Evolutionary conservation across 2,888 invertebrate genomes (phyloP).

Genomic region (Hirtodrosophila histrioides): DNA sequence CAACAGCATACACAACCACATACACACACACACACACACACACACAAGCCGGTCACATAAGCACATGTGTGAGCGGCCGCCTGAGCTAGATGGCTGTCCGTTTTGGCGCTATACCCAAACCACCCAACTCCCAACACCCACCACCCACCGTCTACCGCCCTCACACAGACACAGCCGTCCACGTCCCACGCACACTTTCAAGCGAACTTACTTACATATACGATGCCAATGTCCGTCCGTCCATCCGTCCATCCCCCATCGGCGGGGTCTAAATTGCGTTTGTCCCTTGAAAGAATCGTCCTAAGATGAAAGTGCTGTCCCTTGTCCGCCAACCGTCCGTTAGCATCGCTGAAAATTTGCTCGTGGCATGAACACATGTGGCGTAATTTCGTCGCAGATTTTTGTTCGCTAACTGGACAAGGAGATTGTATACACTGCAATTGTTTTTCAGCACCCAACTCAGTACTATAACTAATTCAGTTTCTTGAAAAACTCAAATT

Average conservation of each 20-base stretch:
- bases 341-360: conserved; percentile 80
- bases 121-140: conserved; percentile 26
- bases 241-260: conserved; percentile 63
- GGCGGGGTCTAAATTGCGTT: conserved; percentile 73
- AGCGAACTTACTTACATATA: conserved; percentile 68
- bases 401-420: conserved; percentile 80
- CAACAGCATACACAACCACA: conserved; percentile 45
- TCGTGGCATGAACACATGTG: conserved; percentile 81
- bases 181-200: conserved; percentile 66
- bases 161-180: conserved; percentile 46
- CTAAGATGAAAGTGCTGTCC: conserved; percentile 79
- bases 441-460: background rate
- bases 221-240: conserved; percentile 71
- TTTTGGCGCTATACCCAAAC: conserved; percentile 69
- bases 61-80: conserved; percentile 59
- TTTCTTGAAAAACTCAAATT: too few species aligned
- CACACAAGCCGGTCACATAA: conserved; percentile 50
- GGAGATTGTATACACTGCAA: conserved; percentile 69
- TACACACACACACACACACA: conserved; percentile 22
- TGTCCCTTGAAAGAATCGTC: conserved; percentile 79
- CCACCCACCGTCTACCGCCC: conserved; percentile 44
- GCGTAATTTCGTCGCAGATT: conserved; percentile 82
- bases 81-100: conserved; percentile 66
- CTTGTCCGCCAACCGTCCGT: conserved; percentile 73
- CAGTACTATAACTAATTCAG: too few species aligned